phyloP scores from a whole-genome alignment of 2,113 vertebrate species.

The Xiphorhynchus elegans region DNA sequence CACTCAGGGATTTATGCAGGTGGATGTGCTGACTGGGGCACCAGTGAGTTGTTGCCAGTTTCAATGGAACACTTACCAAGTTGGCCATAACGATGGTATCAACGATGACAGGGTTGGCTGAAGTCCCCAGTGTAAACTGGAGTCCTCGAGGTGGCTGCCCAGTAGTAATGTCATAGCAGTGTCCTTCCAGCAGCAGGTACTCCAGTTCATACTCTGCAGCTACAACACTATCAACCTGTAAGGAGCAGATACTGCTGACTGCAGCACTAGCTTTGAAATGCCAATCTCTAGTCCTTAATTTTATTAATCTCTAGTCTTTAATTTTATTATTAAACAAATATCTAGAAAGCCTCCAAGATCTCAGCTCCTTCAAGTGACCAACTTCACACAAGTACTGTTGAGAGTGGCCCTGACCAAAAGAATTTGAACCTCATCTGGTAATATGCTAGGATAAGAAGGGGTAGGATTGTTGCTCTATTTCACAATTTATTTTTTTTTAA shows the following conservation, averaged over 20 bases:
- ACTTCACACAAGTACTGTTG: neutral
- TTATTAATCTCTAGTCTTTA: too few relatives aligned
- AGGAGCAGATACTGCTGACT: neutral
- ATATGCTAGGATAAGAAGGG: neutral
- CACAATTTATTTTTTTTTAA: neutral
- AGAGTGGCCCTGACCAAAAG: neutral
- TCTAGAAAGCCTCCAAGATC: neutral
- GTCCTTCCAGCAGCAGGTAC: constrained; percentile 92
- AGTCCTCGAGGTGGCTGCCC: constrained; percentile 95
- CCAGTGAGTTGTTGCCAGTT: neutral
- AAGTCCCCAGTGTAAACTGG: constrained; percentile 93
- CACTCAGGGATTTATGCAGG: accelerated
- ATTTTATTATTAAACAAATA: neutral
- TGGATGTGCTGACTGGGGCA: neutral
- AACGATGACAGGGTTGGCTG: constrained; percentile 83
- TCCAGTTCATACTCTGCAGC: constrained; percentile 95
- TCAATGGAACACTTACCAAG: constrained; percentile 72
- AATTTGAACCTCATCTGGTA: neutral
- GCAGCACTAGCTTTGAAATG: neutral
- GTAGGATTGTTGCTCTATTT: neutral
- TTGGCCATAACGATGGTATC: constrained; percentile 99
- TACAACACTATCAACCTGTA: constrained; percentile 90
- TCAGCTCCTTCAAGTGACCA: neutral
- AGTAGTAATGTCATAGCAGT: constrained; percentile 96
- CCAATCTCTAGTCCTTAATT: neutral